Base-by-base conservation (phyloP, 1,140 invertebrate species). In the Neodiprion fabricii region DNA sequence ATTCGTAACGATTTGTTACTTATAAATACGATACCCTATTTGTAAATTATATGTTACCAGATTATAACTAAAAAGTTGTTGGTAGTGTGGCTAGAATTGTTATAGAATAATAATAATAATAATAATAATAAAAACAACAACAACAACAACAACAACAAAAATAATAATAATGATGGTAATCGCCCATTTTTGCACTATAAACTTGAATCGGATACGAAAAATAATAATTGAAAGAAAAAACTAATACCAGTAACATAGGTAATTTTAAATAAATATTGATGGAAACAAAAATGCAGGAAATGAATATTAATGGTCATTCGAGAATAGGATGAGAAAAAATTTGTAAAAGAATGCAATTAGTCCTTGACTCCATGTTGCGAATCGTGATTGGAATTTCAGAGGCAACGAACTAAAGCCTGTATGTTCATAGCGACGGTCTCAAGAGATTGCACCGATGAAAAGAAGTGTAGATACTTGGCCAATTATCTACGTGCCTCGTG, bases 401-500 rank as follows among this genome's bases (percentile, higher is more conserved):
- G 53, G n/a, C 10, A 61, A 11, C n/a, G 53, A 61, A 11, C 0
- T n/a, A 61, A 11, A 11, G 10, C 53, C 17, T 21, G 17, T 21
- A 21, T 11, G 53, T 61, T 11, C 53, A 61, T 11, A 11, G 53
- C 53, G n/a, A 61, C n/a, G 53, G 53, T 61, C n/a, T 11, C 53
- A 11, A 61, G 53, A 61, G n/a, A 11, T 61, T 61, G 53, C 53
- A 1, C 10, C 53, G 50, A 53, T 70, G 72, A 71, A 72, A 65
- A 69, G 48, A 14, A 47, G 71, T 50, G 79, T 21, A 21, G 73
- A n/a, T 10, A 80, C 78, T 81, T 78, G 75, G 71, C 66, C 72
- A 79, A 81, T 81, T 80, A 78, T n/a, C 74, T 77, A 71, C 72
- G 73, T 81, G 76, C 70, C 66, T 78, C 72, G 71, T 72, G 71